Evolutionary conservation across 2,888 invertebrate genomes (phyloP).

Genomic region (Atrina japonica): DNA sequence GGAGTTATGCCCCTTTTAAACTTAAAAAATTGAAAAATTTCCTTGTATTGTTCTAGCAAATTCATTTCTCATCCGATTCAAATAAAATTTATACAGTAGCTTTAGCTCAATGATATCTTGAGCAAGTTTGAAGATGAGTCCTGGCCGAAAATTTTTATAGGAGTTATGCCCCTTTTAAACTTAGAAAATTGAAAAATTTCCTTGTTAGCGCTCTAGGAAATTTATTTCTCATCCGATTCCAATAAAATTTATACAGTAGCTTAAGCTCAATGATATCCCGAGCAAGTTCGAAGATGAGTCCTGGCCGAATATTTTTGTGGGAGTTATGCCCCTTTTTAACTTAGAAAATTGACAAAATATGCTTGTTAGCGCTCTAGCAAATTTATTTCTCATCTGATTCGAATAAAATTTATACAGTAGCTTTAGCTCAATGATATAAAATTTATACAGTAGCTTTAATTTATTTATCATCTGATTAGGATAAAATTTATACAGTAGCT

Average conservation of each 20-base stretch:
- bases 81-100: slow-evolving; percentile 15
- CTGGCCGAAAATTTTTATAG: slow-evolving; percentile 11
- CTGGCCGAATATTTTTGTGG: slow-evolving; percentile 8
- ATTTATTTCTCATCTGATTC: slow-evolving; percentile 12
- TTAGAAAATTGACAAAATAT: slow-evolving; percentile 11
- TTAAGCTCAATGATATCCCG: slow-evolving; percentile 8
- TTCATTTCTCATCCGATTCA: slow-evolving; percentile 12
- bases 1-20: neutral
- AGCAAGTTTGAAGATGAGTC: slow-evolving; percentile 15
- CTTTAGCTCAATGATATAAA: slow-evolving; percentile 12
- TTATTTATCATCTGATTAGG: too few species aligned
- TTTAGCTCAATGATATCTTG: slow-evolving; percentile 12
- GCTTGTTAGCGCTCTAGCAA: slow-evolving; percentile 20
- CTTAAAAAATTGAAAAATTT: slow-evolving; percentile 8
- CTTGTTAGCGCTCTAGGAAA: slow-evolving; percentile 14
- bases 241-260: slow-evolving; percentile 15
- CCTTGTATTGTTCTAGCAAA: slow-evolving; percentile 10
- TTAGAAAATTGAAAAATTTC: slow-evolving; percentile 8
- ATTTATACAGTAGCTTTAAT: slow-evolving; percentile 15
- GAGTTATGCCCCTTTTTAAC: neutral
- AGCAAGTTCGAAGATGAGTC: slow-evolving; percentile 15
- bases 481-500: slow-evolving; percentile 16
- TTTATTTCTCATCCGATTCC: slow-evolving; percentile 12
- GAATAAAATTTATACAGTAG: slow-evolving; percentile 13
- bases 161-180: neutral